Evolutionary conservation across 2,113 vertebrate species (phyloP).

Genomic region (Lipophrys pholis): DNA sequence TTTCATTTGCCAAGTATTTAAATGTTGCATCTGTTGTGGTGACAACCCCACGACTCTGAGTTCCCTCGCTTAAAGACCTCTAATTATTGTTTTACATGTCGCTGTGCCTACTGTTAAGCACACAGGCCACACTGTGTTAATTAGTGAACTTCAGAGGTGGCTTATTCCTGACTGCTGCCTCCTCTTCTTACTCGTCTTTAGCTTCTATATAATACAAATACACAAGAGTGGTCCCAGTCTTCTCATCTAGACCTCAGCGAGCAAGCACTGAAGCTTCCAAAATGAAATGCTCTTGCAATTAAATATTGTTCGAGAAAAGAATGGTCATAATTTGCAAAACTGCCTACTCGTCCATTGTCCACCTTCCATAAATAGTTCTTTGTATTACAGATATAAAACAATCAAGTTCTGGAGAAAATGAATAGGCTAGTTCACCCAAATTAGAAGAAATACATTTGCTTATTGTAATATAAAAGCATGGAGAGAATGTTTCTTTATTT

Average conservation of each 20-base stretch:
- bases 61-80: background rate
- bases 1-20: too few relatives aligned
- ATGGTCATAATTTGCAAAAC: conserved; percentile 60
- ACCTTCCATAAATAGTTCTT: conserved; percentile 2
- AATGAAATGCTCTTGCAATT: background rate
- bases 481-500: background rate
- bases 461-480: background rate
- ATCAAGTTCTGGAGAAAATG: too few relatives aligned
- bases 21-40: background rate
- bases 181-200: background rate
- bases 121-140: background rate
- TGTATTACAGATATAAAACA: too few relatives aligned
- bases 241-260: conserved; percentile 10
- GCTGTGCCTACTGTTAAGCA: background rate
- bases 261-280: conserved; percentile 1
- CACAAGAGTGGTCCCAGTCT: background rate
- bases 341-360: conserved; percentile 68
- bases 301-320: too few relatives aligned
- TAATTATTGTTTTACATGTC: conserved; percentile 2
- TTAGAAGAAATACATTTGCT: conserved; percentile 16
- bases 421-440: conserved; percentile 44
- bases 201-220: conserved; percentile 8
- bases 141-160: background rate
- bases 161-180: too few relatives aligned
- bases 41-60: background rate